phyloP scores from a whole-genome alignment of 1,140 invertebrate species.

The Nasonia giraulti region DNA sequence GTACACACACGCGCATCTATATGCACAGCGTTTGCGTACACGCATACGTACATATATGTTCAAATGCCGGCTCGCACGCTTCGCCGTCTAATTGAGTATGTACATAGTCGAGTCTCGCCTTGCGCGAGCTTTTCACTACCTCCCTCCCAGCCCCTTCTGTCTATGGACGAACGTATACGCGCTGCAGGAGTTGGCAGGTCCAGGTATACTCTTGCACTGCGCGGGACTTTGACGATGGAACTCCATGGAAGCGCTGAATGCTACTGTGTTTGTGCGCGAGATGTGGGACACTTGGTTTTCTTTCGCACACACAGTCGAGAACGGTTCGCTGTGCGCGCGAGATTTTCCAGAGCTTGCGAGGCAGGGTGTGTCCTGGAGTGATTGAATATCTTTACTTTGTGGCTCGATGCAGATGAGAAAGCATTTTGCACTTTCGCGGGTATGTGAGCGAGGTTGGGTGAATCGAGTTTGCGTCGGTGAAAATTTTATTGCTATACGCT shows the following conservation, averaged over 20 bases:
- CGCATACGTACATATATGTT: conserved; percentile 3
- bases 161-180: not conserved
- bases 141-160: not conserved
- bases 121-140: conserved; percentile 11
- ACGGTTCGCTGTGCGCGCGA: not conserved
- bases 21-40: conserved; percentile 9
- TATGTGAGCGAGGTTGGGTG: too few relatives aligned
- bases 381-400: not conserved
- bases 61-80: conserved; percentile 29
- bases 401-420: not conserved
- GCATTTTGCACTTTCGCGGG: not conserved
- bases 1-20: not conserved
- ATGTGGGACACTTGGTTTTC: not conserved
- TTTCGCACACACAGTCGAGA: not conserved
- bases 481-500: too few relatives aligned
- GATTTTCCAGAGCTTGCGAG: not conserved
- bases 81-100: conserved; percentile 46
- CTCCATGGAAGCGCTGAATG: not conserved
- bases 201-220: not conserved
- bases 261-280: too few relatives aligned
- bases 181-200: not conserved
- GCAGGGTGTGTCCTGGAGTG: too few relatives aligned
- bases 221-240: not conserved
- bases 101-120: conserved; percentile 32
- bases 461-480: too few relatives aligned